Conservation (phyloP, 2,113 vertebrate species). For the Speoplatyrhinus poulsoni region DNA sequence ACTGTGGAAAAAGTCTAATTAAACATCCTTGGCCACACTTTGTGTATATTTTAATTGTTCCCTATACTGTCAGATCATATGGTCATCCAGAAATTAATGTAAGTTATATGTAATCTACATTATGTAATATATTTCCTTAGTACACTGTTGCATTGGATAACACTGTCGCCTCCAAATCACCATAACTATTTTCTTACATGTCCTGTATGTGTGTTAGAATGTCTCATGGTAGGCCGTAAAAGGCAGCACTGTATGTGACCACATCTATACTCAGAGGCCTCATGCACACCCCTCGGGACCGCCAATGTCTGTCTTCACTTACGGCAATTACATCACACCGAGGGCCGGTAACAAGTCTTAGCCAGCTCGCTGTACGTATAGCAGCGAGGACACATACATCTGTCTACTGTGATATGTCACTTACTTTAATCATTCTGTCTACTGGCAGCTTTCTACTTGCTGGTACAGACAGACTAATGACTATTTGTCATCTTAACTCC, state of each 20-base stretch:
- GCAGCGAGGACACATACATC: background rate
- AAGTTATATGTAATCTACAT: too few species aligned
- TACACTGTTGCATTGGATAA: too few species aligned
- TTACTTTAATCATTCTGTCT: background rate
- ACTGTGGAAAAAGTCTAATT: too few species aligned
- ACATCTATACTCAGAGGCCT: background rate
- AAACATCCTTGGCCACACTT: too few species aligned
- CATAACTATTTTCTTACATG: background rate
- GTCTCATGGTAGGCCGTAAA: background rate
- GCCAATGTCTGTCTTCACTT: background rate
- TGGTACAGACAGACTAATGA: background rate
- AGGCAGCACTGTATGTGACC: background rate
- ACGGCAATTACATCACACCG: background rate
- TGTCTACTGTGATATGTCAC: background rate
- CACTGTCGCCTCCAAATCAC: too few species aligned
- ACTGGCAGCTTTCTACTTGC: background rate
- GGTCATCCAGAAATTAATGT: too few species aligned
- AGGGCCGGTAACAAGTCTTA: background rate
- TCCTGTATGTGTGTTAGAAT: too few species aligned
- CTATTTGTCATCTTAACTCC: background rate
- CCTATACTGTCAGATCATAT: too few species aligned
- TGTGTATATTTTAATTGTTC: too few species aligned
- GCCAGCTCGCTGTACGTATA: background rate
- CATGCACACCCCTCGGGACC: background rate
- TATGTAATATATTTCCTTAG: too few species aligned